Base-by-base conservation (phyloP, 1,140 invertebrate species). In the Drosophila pruinosa region DNA sequence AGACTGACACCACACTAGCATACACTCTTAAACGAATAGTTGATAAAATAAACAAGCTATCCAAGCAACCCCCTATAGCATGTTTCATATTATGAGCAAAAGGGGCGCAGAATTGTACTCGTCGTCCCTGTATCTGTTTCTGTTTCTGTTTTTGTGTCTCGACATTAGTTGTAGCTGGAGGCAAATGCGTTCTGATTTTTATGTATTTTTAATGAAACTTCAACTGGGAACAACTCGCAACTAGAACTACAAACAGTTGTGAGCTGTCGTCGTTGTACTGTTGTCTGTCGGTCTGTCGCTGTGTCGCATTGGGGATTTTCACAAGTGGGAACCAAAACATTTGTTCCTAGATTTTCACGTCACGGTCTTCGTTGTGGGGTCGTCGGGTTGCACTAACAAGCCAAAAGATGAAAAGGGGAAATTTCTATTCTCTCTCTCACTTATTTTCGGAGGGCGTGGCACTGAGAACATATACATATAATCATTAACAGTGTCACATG, bases 401-500 rank as follows among this genome's bases (percentile, higher is more conserved):
- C 67, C 36, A 19, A 48, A 50, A 2, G 36, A 38, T 24, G 2
- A 15, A 31, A 61, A 56, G 59, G 57, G 43, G 48, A 47, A 22
- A 19, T 15, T 24, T 22, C 43, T 8, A 63, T 28, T 65, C 26
- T 26, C 22, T 24, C 38, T 15, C 26, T 26, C 19, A 1, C 3
- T 26, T 17, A 15, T 31, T 19, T 17, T 12, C 5, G 64, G 65
- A 47, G 80, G 78, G 64, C 61, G 81, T 72, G 59, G 54, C 78
- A 85, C 47, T 31, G 28, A 67, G 21, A 12, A 75, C 53, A 68
- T 67, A 81, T 69, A 79, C 83, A 77, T 72, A 89, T 89, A 89
- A 89, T 89, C 80, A 89, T 89, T 89, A 89, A 89, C 86, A 89
- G 86, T 89, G 85, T 89, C 85, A 89, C 80, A 86, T 89, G 85